Conservation (phyloP, 2,797 vertebrate genomes). For the Cynopterus sphinx region DNA sequence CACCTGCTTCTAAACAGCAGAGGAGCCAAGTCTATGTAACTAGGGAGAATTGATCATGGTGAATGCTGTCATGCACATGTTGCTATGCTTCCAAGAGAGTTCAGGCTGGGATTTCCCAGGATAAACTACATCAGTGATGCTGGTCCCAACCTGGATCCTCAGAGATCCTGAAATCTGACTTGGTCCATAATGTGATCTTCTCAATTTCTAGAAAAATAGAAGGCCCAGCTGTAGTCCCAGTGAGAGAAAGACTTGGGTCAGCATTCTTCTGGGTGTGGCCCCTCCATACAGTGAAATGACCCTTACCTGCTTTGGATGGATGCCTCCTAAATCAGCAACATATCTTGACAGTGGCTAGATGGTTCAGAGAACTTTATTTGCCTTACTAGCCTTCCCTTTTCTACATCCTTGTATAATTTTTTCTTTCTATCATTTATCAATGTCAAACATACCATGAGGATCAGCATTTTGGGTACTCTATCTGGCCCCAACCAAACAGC, state of each 20-base stretch:
- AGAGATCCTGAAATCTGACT: not conserved
- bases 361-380: not conserved
- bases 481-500: not conserved
- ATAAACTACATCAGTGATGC: not conserved
- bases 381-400: too few relatives aligned
- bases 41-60: slow-evolving; percentile 11
- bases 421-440: too few relatives aligned
- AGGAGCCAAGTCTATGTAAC: not conserved
- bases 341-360: not conserved
- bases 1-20: slow-evolving; percentile 59
- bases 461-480: not conserved
- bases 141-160: not conserved
- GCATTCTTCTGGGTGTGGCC: not conserved
- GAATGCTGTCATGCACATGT: not conserved
- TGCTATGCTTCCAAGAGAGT: not conserved
- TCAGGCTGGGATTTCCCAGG: not conserved
- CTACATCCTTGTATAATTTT: too few relatives aligned
- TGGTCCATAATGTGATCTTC: not conserved
- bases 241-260: not conserved
- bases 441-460: not conserved
- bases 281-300: not conserved
- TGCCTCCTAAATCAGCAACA: not conserved
- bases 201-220: not conserved
- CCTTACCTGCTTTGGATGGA: not conserved
- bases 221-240: fast-evolving